Base-by-base conservation (phyloP, 2,888 invertebrate species). In the Drosophila emarginata region DNA sequence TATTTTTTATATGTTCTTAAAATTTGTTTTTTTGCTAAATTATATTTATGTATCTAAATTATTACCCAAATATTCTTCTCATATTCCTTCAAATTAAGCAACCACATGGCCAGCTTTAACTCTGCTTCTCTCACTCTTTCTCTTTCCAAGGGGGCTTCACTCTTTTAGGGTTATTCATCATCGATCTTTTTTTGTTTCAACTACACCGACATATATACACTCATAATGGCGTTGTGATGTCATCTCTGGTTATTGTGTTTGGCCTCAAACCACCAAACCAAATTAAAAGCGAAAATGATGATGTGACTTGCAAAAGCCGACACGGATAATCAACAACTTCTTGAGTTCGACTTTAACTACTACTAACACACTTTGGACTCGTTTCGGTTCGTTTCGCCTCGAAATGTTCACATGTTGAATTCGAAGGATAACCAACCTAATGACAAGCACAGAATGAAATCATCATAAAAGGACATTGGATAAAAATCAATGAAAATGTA, bases 211-310 rank as follows among this genome's bases (percentile, higher is more conserved):
- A n/a, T n/a, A n/a, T n/a, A n/a, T n/a, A n/a, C n/a, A n/a, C n/a
- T n/a, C n/a, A n/a, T n/a, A n/a, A 21, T 11, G 9, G 28, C 6
- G 21, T 45, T 87, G 81, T 82, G 81, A 82, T 82, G 81, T 87
- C 81, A 81, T 87, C 66, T 67, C 64, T 68, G 60, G 72, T 67
- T 77, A 67, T 45, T 59, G 52, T 67, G 64, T 39, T 64, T 78
- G 51, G 67, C 67, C 52, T 67, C 68, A 81, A 79, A 76, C 71
- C 59, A 51, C 36, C 50, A 23, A 15, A 56, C 59, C 62, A 39
- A 74, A 73, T 75, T 60, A 77, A 87, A 74, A 79, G 85, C 84
- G 52, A 69, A 64, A 65, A 67, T 61, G 56, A 72, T 63, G 59
- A 72, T 76, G 76, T 72, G 76, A 63, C 67, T 65, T 54, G 64